Evolutionary conservation across 1,140 invertebrate species (phyloP), one percentile per base, ranked within the genome.

Genomic region (Drosophila kikkawai): DNA sequence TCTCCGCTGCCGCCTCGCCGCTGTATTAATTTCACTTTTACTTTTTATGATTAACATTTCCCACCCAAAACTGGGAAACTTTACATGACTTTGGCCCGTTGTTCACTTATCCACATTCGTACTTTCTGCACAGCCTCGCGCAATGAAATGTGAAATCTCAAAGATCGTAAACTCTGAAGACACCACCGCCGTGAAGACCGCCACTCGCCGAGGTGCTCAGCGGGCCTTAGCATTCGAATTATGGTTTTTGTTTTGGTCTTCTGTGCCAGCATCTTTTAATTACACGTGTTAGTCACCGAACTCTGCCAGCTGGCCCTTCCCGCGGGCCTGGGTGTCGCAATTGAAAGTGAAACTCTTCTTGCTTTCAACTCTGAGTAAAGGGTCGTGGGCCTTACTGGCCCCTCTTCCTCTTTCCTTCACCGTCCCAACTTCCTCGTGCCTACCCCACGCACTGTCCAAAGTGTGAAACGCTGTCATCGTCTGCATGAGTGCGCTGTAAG

Each of bases 11-110:
- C 58, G 26, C 55, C 32, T 34, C 71, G 56, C 50, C 63, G 44
- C 58, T 59, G 81, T 84, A 88, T 88, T 86, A 86, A 88, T 90
- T 88, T 90, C 79, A 88, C 85, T 88, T 88, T 88, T 88, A 88
- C 85, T 88, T 88, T 86, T 88, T 79, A 69, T 81, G 85, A 85
- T 88, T 85, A 85, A 88, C 85, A 90, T 84, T 88, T 88, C 85
- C 85, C 85, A 88, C 85, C 85, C 85, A 85, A 88, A 90, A 82
- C 61, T 71, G 84, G 88, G 80, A 84, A 87, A 84, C 77, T 74
- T 70, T 78, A 88, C 84, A 87, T 88, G 84, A 80, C 68, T 68
- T 75, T 79, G 74, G 65, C 51, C 34, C 42, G 63, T 22, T 57
- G 36, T 57, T 66, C 39, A 29, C 71, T 65, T 48, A 58, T 65